Percentiles rank a stretch among this genome's conserved stretches.
Conservation (phyloP, 2,113 vertebrate species). For the Malaclemys terrapin region DNA sequence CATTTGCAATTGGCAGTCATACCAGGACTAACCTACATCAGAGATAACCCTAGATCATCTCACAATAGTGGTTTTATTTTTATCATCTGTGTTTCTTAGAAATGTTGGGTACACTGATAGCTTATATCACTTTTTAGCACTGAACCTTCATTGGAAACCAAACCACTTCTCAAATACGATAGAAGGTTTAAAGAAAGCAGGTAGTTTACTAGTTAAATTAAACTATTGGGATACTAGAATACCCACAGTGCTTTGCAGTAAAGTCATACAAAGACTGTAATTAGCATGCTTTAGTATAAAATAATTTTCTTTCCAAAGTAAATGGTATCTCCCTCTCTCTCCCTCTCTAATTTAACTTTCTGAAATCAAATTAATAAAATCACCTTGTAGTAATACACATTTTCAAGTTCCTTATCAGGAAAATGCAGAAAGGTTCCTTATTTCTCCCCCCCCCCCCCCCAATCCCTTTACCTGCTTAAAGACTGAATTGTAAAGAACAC, state of each 20-base stretch:
- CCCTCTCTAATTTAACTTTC: neutral
- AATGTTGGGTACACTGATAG: neutral
- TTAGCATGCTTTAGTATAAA: neutral
- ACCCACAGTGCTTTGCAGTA: neutral
- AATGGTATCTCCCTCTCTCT: neutral
- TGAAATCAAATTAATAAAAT: neutral
- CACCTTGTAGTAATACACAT: neutral
- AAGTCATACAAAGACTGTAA: neutral
- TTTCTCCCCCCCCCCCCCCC: neutral
- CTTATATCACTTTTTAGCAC: neutral
- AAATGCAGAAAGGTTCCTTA: neutral
- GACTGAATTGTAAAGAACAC: conserved; percentile 77
- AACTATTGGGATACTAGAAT: neutral
- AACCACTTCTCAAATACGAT: neutral
- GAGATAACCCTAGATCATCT: neutral
- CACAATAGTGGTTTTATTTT: neutral
- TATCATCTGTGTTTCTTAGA: neutral
- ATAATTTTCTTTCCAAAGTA: neutral
- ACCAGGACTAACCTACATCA: neutral
- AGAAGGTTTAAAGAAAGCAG: neutral
- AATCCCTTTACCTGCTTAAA: conserved; percentile 76
- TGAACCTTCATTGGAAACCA: neutral
- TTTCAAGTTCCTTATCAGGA: neutral
- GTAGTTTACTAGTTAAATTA: rapidly evolving
- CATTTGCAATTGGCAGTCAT: conserved; percentile 8